These are phyloP conservation scores for Zalophus californianus DNA, from an alignment of 2,797 vertebrate genomes.

Conservation along the genomic window DNA sequence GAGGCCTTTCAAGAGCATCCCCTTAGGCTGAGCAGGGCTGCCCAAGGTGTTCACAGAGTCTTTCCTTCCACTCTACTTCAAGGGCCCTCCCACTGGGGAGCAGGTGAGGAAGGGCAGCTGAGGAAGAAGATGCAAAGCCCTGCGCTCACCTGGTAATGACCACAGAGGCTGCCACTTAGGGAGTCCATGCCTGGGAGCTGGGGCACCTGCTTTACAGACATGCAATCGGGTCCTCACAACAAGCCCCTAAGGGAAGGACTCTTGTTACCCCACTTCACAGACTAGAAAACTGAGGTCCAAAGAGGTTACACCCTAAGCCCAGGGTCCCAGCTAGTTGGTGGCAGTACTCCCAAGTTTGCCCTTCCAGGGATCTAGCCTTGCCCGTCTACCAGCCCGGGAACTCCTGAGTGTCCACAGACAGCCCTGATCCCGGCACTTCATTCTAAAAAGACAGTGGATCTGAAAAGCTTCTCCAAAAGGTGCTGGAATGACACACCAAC, in stretches of 20 bases:
- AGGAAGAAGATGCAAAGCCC: neutral
- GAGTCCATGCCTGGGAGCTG: neutral
- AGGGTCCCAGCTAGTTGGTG: neutral
- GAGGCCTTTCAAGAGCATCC: neutral
- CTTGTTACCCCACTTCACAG: neutral
- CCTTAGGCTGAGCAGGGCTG: too few relatives aligned
- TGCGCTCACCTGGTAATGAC: neutral
- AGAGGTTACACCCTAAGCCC: neutral
- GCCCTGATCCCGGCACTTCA: fast-evolving
- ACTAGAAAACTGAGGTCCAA: neutral
- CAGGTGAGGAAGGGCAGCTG: neutral
- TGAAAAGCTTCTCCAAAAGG: neutral
- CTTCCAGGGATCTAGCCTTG: neutral
- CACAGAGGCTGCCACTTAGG: too few relatives aligned
- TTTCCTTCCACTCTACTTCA: neutral
- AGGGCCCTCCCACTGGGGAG: neutral
- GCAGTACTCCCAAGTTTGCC: neutral
- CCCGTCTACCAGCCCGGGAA: neutral
- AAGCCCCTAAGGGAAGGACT: neutral
- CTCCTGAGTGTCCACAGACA: neutral
- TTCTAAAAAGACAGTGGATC: neutral
- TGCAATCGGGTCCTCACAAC: neutral
- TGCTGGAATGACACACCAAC: neutral
- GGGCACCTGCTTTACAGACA: neutral
- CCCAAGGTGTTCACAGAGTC: neutral